phyloP scores from a whole-genome alignment of 2,888 invertebrate genomes.

The Calameuta idolon region DNA sequence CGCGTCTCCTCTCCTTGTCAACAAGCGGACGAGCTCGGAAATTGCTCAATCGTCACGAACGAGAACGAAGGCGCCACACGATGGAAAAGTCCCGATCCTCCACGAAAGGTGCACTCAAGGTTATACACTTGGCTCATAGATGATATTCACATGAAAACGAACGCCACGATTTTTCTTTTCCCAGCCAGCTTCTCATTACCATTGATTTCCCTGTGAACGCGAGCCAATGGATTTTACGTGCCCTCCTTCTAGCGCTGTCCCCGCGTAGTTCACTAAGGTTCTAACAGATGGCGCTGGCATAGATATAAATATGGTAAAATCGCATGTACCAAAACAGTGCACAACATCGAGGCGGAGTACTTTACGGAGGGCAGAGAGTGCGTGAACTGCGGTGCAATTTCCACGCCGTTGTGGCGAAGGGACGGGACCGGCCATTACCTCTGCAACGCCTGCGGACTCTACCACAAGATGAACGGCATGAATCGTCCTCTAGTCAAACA shows the following conservation, averaged over 20 bases:
- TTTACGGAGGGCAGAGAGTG: slow-evolving; percentile 91
- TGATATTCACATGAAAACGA: neutral
- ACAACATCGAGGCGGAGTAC: slow-evolving; percentile 64
- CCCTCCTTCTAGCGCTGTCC: neutral
- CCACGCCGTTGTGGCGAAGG: slow-evolving; percentile 96
- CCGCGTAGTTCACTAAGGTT: neutral
- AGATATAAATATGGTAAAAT: neutral
- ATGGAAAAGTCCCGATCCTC: neutral
- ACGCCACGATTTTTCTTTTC: neutral
- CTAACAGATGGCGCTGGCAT: neutral
- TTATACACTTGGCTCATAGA: neutral
- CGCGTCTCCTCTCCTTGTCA: neutral
- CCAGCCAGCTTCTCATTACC: no score
- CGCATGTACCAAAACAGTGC: slow-evolving; percentile 48
- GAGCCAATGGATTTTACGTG: neutral
- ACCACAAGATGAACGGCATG: slow-evolving; percentile 98
- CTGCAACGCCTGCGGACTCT: slow-evolving; percentile 98
- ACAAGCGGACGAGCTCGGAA: no score
- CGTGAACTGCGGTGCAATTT: slow-evolving; percentile 97
- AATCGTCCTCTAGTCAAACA: slow-evolving; percentile 93
- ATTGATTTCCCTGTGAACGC: neutral
- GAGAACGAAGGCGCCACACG: neutral
- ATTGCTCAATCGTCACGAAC: neutral
- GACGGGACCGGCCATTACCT: slow-evolving; percentile 98
- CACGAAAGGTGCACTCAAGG: neutral